Conservation (phyloP, 2,113 vertebrate genomes). For the Tonatia bakeri region DNA sequence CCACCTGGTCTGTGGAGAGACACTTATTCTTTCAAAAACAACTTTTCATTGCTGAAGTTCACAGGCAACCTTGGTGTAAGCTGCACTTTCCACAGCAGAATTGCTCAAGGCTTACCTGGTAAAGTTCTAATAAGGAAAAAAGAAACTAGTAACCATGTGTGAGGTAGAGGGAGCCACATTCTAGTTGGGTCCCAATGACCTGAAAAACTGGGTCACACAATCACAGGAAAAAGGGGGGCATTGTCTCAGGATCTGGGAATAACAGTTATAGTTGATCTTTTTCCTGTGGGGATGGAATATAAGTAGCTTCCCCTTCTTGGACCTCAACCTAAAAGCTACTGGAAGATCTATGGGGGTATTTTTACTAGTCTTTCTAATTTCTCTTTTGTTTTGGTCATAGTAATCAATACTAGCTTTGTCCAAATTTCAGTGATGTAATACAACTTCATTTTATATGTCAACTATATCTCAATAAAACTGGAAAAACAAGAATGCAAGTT, state of each 20-base stretch:
- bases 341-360: background rate
- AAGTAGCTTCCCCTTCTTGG: background rate
- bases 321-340: background rate
- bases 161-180: background rate
- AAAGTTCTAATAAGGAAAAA: background rate
- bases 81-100: background rate
- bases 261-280: background rate
- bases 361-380: background rate
- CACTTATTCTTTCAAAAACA: background rate
- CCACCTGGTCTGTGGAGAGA: background rate
- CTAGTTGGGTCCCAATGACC: background rate
- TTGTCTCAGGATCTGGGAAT: background rate
- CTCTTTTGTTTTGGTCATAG: background rate
- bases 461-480: background rate
- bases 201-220: background rate
- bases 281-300: background rate
- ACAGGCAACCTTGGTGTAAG: background rate
- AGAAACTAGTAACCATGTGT: background rate
- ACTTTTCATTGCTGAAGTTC: background rate
- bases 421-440: background rate
- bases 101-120: background rate
- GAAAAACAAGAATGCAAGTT: background rate
- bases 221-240: background rate
- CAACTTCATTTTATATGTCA: background rate
- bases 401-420: background rate